Evolutionary conservation across 1,140 invertebrate genomes (phyloP).

Genomic region (Saxidomus purpurata): DNA sequence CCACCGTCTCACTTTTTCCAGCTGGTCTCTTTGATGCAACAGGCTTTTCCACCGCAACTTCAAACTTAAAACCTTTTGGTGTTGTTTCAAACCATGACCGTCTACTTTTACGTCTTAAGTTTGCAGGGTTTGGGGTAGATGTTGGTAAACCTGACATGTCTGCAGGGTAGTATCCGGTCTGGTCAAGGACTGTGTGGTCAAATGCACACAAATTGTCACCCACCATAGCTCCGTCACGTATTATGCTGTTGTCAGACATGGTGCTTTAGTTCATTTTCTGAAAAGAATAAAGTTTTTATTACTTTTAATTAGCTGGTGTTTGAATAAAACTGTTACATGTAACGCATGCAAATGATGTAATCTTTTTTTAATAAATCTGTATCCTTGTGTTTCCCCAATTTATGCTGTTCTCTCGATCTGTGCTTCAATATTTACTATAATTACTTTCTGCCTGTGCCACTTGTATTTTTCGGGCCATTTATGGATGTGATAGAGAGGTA

Average conservation of each 20-base stretch:
- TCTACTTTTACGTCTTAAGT: conserved; percentile 61
- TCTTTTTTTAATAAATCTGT: no score
- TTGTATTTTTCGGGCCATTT: no score
- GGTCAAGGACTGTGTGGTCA: conserved; percentile 41
- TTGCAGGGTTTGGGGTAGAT: conserved; percentile 58
- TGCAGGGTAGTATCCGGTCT: conserved; percentile 42
- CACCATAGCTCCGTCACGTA: not conserved
- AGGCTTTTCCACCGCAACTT: conserved; percentile 71
- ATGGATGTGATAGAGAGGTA: no score
- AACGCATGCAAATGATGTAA: no score
- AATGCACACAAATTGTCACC: not conserved
- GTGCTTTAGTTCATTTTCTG: not conserved
- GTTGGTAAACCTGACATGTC: conserved; percentile 58
- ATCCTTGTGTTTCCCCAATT: no score
- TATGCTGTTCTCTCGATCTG: no score
- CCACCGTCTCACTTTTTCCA: conserved; percentile 71
- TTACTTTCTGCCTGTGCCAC: no score
- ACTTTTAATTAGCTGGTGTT: no score
- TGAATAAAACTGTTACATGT: no score
- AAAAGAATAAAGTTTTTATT: not conserved
- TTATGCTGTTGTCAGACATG: conserved; percentile 6
- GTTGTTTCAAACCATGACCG: conserved; percentile 80
- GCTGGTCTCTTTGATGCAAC: not conserved
- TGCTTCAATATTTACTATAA: no score
- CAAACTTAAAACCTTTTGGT: conserved; percentile 67